These are phyloP conservation scores for Drosophila peninsularis DNA, from an alignment of 2,888 invertebrate genomes.

Conservation along the genomic window DNA sequence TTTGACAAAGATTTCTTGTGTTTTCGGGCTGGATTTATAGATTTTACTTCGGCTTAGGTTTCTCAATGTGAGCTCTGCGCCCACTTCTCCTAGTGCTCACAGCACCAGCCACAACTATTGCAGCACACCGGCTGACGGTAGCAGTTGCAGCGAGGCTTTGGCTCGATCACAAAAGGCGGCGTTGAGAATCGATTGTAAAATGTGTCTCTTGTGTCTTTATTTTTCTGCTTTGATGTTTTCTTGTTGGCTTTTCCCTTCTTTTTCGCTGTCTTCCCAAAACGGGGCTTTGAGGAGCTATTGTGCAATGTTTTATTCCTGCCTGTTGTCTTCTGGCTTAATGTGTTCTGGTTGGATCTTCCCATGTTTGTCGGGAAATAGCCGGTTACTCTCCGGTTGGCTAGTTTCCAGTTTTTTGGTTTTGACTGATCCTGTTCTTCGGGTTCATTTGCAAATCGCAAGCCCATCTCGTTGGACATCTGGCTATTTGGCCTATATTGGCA, in stretches of 20 bases:
- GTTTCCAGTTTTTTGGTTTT: too few relatives aligned
- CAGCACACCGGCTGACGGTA: slow-evolving; percentile 16
- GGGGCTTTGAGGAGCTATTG: too few relatives aligned
- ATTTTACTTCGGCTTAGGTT: not conserved
- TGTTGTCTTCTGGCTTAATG: not conserved
- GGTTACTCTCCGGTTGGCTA: too few relatives aligned
- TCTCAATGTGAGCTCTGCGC: not conserved
- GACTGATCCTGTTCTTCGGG: too few relatives aligned
- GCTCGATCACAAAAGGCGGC: slow-evolving; percentile 58
- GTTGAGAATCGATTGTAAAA: slow-evolving; percentile 52
- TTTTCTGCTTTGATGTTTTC: slow-evolving; percentile 11
- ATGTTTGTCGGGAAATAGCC: too few relatives aligned
- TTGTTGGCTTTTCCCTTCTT: not conserved
- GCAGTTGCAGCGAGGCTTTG: slow-evolving; percentile 18
- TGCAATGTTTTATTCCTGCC: too few relatives aligned
- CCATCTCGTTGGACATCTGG: too few relatives aligned
- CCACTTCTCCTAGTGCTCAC: not conserved
- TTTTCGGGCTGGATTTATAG: slow-evolving; percentile 7
- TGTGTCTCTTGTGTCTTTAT: not conserved
- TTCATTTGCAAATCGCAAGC: not conserved
- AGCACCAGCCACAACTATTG: slow-evolving; percentile 5
- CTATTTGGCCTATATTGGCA: not conserved
- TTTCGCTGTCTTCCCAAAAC: too few relatives aligned
- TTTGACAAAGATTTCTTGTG: slow-evolving; percentile 2
- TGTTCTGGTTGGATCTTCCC: too few relatives aligned